Evolutionary conservation across 2,113 vertebrate species (phyloP).

Genomic region (Daphoenositta chrysoptera): DNA sequence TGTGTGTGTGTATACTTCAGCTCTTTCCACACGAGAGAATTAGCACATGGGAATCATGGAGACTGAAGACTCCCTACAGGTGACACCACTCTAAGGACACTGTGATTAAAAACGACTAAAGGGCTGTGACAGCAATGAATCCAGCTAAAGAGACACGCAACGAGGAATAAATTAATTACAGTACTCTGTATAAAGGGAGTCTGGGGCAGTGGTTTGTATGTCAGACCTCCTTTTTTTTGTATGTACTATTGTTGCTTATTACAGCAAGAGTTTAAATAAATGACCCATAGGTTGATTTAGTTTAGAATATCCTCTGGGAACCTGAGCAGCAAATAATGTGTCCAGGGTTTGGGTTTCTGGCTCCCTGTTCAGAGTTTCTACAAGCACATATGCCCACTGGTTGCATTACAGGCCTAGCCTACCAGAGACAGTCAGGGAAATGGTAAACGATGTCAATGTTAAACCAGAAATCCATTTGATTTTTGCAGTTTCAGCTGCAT

Average conservation of each 20-base stretch:
- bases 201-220: background rate
- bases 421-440: background rate
- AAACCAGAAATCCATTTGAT: background rate
- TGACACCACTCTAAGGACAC: background rate
- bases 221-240: background rate
- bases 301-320: background rate
- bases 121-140: background rate
- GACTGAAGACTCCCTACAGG: background rate
- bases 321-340: background rate
- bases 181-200: background rate
- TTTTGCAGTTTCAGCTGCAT: background rate
- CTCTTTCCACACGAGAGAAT: background rate
- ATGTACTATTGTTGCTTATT: background rate
- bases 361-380: background rate
- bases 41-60: background rate
- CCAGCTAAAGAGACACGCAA: background rate
- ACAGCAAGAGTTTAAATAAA: background rate
- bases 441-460: background rate
- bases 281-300: background rate
- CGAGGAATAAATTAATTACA: background rate
- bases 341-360: background rate
- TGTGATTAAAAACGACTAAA: background rate
- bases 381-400: background rate
- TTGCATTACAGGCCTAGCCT: background rate
- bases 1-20: background rate